Base-by-base conservation (phyloP, 2,113 vertebrate species). In the Chionomys nivalis region DNA sequence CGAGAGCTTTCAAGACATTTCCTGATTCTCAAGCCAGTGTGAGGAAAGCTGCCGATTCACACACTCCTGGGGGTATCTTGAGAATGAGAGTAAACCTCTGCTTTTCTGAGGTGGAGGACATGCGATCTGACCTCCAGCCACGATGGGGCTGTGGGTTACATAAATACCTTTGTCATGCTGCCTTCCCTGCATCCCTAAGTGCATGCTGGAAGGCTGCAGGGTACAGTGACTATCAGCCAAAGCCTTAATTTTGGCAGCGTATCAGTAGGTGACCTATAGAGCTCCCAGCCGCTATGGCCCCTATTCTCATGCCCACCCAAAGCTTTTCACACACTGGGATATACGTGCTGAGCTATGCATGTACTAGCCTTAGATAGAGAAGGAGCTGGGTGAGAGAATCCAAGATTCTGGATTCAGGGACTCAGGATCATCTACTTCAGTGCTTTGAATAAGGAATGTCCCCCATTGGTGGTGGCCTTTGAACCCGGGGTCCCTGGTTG, bases 11-110 rank as follows among this genome's bases (percentile, higher is more conserved):
- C 0, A 4, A 96, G 72, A 87, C 23, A 6, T 58, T 65, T 82
- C 89, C 86, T 49, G 91, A 68, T 55, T 94, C 88, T 93, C 49
- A 86, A 87, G 44, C 2, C 77, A 52, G 63, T 24, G 81, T 88
- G 72, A 19, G 55, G 79, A 87, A 61, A 90, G 70, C 79, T 42
- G 19, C 63, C 2, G 55, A 70, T 68, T 83, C 65, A 78, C n/a
- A 63, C 72, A 52, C 26, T 78, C 39, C 61, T 61, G 72, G 52
- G 33, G 36, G 39, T 33, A 65, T 76, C 87, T 87, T 68, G 90
- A 94, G 78, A 83, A 79, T 42, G 0, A 93, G 81, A 75, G 86
- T 23, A 33, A 81, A 77, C 49, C 26, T 8, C 47, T 26, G 66
- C 21, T 78, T 91, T 42, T 81, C 49, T 72, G 19, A 63, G 47